A percentile compares a stretch with the other conserved stretches of the same genome.
phyloP scores from a whole-genome alignment of 1,140 invertebrate species.

The Thrips palmi region DNA sequence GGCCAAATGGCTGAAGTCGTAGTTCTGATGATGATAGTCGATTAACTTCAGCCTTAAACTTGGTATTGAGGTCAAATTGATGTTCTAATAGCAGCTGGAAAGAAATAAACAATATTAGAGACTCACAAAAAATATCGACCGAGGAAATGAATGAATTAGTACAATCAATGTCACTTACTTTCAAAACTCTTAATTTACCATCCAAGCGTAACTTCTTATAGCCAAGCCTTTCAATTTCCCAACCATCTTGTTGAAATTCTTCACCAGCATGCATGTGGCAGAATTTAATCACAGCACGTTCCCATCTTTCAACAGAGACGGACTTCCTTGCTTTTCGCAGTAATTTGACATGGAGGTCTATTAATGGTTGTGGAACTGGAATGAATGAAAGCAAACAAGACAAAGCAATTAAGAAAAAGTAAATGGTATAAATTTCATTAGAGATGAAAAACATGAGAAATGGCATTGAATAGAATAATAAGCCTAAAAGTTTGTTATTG shows the following conservation, averaged over 20 bases:
- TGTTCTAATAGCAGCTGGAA: conserved; percentile 71
- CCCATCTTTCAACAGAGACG: conserved; percentile 76
- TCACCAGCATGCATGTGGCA: conserved; percentile 76
- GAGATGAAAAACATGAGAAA: background rate
- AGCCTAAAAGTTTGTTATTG: no score
- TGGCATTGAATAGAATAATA: background rate
- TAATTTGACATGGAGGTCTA: conserved; percentile 76
- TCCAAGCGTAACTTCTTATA: conserved; percentile 78
- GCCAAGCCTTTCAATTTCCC: conserved; percentile 90
- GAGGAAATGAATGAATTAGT: conserved; percentile 2
- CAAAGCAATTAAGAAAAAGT: background rate
- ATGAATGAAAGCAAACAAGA: conserved; percentile 22
- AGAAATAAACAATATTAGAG: conserved; percentile 16
- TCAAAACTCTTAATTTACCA: conserved; percentile 75
- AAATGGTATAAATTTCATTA: background rate
- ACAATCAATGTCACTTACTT: conserved; percentile 31
- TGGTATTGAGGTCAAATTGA: conserved; percentile 86
- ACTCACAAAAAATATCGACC: conserved; percentile 4
- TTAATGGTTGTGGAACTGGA: conserved; percentile 58
- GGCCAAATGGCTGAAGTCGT: conserved; percentile 68
- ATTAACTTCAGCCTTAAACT: conserved; percentile 86
- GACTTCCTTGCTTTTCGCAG: conserved; percentile 71
- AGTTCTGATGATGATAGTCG: conserved; percentile 58
- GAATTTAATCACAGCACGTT: conserved; percentile 74
- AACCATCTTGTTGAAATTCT: conserved; percentile 76